These are phyloP conservation scores for Idaea dimidiata DNA, from an alignment of 2,888 invertebrate species.

Conservation along the genomic window DNA sequence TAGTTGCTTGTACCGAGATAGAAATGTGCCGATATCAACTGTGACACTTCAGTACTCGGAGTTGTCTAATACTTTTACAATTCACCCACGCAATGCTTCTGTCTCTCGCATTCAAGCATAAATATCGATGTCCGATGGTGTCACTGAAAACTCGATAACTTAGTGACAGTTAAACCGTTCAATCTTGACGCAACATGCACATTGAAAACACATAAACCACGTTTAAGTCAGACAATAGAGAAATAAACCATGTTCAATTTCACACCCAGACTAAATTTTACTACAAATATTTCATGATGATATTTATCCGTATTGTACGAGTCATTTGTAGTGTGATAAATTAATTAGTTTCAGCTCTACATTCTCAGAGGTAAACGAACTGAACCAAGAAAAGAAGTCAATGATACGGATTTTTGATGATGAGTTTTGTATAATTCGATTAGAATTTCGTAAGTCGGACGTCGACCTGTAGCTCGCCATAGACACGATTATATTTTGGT, in stretches of 20 bases:
- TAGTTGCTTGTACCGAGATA: slow-evolving; percentile 27
- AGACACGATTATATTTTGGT: slow-evolving; percentile 57
- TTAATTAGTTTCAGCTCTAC: slow-evolving; percentile 33
- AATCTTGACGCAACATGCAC: slow-evolving; percentile 32
- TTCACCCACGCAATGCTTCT: slow-evolving; percentile 50
- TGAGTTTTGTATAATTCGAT: slow-evolving; percentile 61
- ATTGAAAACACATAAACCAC: slow-evolving; percentile 44
- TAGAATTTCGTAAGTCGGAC: slow-evolving; percentile 59
- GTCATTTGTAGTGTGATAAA: slow-evolving; percentile 17
- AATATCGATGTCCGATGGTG: slow-evolving; percentile 48
- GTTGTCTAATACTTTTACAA: slow-evolving; percentile 35
- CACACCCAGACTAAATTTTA: slow-evolving; percentile 52
- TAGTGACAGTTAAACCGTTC: slow-evolving; percentile 45
- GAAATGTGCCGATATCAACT: slow-evolving; percentile 31
- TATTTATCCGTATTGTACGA: slow-evolving; percentile 32
- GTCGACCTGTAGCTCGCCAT: slow-evolving; percentile 52
- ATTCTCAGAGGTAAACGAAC: slow-evolving; percentile 44
- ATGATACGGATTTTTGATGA: slow-evolving; percentile 44
- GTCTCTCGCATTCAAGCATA: slow-evolving; percentile 43
- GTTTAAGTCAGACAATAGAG: slow-evolving; percentile 63
- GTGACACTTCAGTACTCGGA: slow-evolving; percentile 31
- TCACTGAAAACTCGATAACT: slow-evolving; percentile 56
- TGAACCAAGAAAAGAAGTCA: slow-evolving; percentile 35
- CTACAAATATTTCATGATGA: slow-evolving; percentile 46
- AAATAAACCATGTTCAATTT: slow-evolving; percentile 66